phyloP scores from a whole-genome alignment of 2,113 vertebrate species.

The Rhipidura dahli region DNA sequence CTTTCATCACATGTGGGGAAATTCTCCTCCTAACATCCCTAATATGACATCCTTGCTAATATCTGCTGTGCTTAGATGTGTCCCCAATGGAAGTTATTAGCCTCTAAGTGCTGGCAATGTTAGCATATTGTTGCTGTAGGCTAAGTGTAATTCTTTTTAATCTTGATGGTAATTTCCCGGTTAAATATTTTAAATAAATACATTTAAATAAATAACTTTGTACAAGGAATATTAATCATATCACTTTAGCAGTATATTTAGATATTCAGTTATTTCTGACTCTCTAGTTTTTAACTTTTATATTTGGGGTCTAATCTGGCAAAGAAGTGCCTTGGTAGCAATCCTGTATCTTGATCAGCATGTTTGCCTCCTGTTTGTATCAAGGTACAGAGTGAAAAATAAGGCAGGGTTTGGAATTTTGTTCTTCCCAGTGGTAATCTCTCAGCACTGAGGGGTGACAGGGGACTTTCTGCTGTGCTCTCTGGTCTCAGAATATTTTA shows the following conservation, averaged over 20 bases:
- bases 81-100: neutral
- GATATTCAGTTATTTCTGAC: neutral
- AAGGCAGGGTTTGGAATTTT: neutral
- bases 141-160: conserved; percentile 29
- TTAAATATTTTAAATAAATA: conserved; percentile 56
- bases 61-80: neutral
- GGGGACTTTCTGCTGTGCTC: neutral
- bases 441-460: neutral
- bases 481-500: neutral
- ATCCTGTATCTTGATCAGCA: neutral
- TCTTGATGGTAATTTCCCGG: conserved; percentile 29
- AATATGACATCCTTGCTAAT: neutral
- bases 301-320: neutral
- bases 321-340: neutral
- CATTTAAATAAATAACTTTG: conserved; percentile 34
- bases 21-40: neutral
- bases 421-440: neutral
- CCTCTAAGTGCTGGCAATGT: conserved; percentile 10
- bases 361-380: neutral
- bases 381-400: neutral
- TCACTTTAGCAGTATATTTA: neutral
- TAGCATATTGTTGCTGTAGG: conserved; percentile 8
- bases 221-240: neutral
- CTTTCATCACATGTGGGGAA: neutral
- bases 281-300: neutral